Evolutionary conservation across 2,797 vertebrate species (phyloP), one percentile per base, ranked within the genome.

Genomic region (Tauraco hartlaubi): DNA sequence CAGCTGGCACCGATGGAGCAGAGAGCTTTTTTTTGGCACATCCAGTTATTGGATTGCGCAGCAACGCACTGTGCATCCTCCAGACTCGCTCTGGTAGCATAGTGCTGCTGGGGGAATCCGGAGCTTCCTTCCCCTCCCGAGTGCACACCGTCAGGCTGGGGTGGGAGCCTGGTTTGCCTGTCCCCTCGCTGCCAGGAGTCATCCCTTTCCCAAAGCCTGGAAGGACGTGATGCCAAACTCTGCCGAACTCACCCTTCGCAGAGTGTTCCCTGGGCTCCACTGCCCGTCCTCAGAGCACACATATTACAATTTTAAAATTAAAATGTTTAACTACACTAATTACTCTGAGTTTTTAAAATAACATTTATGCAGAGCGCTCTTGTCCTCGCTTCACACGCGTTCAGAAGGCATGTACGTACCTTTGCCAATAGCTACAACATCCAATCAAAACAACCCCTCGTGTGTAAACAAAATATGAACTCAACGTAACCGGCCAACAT

Each of bases 231-330:
- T 55, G 29, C 66, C 5, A 2, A 35, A 11, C 23, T 68, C 66
- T 19, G n/a, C 6, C 4, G 1, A 37, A 0, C 9, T 35, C 21
- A 9, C 43, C 22, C 33, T 69, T 33, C 0, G 0, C 4, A 6
- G 43, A 68, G 64, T 25, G 51, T 39, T 5, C 39, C 49, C 17
- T 3, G 10, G 28, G 35, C 61, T 35, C 61, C 3, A 0, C 51
- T 43, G n/a, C 14, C 23, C 46, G 3, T 20, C 43, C 56, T 44
- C 37, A 21, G 49, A 41, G 33, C 55, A 26, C 18, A 0, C 9
- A 5, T 9, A 3, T 5, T 29, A 8, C 1, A 2, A 23, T 41
- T 82, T 62, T 28, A 59, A 64, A 54, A 48, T 59, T 25, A 15
- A 75, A 72, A 63, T 49, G 13, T 29, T 71, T 31, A 41, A 37